phyloP scores from a whole-genome alignment of 2,113 vertebrate species.

The Phyllostomus hastatus region DNA sequence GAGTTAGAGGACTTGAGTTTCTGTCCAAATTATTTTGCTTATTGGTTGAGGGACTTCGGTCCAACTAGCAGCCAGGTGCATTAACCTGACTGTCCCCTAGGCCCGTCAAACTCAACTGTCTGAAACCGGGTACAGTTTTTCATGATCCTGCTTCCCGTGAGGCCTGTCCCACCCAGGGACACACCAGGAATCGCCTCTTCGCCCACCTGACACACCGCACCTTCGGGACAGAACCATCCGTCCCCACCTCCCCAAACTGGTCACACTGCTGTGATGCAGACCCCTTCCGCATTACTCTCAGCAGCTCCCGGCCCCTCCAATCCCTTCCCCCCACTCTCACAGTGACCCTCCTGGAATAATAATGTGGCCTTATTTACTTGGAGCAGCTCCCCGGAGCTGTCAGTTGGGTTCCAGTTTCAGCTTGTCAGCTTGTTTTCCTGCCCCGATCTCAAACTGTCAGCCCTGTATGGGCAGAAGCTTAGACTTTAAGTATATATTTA shows the following conservation, averaged over 20 bases:
- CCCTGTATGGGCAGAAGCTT: not conserved
- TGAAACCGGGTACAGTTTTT: not conserved
- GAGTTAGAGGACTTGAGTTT: not conserved
- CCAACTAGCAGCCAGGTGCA: not conserved
- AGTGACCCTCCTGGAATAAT: not conserved
- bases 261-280: fast-evolving
- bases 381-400: not conserved
- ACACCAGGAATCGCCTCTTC: not conserved
- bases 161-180: not conserved
- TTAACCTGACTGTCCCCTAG: not conserved
- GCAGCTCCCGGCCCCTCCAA: not conserved
- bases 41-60: not conserved
- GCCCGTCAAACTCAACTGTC: not conserved
- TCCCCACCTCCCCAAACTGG: not conserved
- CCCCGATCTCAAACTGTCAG: not conserved
- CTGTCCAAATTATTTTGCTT: not conserved
- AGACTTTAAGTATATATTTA: not conserved
- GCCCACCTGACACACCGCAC: not conserved
- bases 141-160: not conserved
- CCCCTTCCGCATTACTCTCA: not conserved
- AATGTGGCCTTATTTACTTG: not conserved
- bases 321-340: not conserved
- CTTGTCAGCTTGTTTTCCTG: not conserved
- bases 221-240: not conserved
- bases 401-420: not conserved